Conservation (phyloP, 1,140 invertebrate genomes). For the Mamestra configurata region DNA sequence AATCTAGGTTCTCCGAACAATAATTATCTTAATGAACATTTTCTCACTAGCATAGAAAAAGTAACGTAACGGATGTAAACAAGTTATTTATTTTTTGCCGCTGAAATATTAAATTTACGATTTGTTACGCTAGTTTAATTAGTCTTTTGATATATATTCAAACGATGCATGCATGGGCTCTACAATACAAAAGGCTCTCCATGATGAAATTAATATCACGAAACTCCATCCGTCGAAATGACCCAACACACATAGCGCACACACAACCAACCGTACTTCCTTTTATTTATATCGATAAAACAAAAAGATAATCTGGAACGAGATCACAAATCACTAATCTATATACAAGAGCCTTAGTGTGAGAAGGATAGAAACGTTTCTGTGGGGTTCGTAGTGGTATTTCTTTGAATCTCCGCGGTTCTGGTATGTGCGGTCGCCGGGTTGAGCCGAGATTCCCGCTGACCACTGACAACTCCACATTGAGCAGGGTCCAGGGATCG, state of each 20-base stretch:
- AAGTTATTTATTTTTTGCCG: neutral
- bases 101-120: neutral
- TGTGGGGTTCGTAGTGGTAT: slow-evolving; percentile 62
- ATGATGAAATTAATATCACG: neutral
- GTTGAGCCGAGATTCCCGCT: slow-evolving; percentile 69
- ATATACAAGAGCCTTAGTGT: slow-evolving; percentile 18
- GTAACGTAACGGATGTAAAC: too few species aligned
- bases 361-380: slow-evolving; percentile 53
- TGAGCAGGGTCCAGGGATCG: slow-evolving; percentile 60
- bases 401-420: slow-evolving; percentile 64
- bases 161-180: neutral
- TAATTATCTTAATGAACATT: neutral
- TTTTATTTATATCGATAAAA: slow-evolving; percentile 42
- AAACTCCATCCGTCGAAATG: slow-evolving; percentile 9
- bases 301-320: slow-evolving; percentile 45
- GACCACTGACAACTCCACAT: slow-evolving; percentile 66
- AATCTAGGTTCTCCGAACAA: neutral
- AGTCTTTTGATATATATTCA: neutral
- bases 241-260: slow-evolving; percentile 20
- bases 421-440: slow-evolving; percentile 71
- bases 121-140: neutral
- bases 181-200: neutral
- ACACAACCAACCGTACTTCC: slow-evolving; percentile 14
- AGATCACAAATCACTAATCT: slow-evolving; percentile 38
- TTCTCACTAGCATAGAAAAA: neutral